Evolutionary conservation across 2,113 vertebrate species (phyloP).

Genomic region (Peromyscus maniculatus): DNA sequence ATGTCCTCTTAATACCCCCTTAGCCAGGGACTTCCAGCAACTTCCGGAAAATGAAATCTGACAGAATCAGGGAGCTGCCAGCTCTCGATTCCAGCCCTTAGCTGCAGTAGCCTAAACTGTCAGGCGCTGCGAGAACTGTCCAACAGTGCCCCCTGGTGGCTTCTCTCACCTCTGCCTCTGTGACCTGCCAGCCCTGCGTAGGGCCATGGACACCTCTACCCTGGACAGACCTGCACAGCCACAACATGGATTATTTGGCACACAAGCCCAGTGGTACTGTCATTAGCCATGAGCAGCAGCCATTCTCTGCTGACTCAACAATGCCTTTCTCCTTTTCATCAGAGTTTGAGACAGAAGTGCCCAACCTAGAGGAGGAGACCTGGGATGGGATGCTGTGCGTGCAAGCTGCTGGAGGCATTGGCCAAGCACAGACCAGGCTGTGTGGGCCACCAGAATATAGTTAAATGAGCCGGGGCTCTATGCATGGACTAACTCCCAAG

Average conservation of each 20-base stretch:
- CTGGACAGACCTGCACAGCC: fast-evolving
- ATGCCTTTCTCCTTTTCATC: fast-evolving
- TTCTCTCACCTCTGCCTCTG: fast-evolving
- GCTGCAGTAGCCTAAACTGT: neutral
- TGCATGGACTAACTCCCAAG: no score
- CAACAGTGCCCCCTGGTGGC: slow-evolving; percentile 77
- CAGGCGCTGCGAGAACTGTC: neutral
- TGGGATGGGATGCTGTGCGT: neutral
- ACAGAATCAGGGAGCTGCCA: neutral
- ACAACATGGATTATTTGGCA: fast-evolving
- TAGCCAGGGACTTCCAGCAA: fast-evolving
- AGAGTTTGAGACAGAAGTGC: neutral
- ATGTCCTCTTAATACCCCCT: fast-evolving
- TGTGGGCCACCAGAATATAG: fast-evolving
- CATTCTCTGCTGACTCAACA: fast-evolving
- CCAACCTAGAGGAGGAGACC: neutral
- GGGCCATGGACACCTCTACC: fast-evolving
- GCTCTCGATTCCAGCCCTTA: neutral
- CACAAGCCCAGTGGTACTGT: fast-evolving
- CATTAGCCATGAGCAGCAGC: no score
- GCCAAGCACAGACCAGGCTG: no score
- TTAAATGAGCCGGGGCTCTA: neutral
- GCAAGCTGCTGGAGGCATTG: fast-evolving
- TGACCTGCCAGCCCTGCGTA: fast-evolving
- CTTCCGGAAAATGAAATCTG: neutral